Evolutionary conservation across 2,888 invertebrate genomes (phyloP).

Genomic region (Chrysolina oricalcia): DNA sequence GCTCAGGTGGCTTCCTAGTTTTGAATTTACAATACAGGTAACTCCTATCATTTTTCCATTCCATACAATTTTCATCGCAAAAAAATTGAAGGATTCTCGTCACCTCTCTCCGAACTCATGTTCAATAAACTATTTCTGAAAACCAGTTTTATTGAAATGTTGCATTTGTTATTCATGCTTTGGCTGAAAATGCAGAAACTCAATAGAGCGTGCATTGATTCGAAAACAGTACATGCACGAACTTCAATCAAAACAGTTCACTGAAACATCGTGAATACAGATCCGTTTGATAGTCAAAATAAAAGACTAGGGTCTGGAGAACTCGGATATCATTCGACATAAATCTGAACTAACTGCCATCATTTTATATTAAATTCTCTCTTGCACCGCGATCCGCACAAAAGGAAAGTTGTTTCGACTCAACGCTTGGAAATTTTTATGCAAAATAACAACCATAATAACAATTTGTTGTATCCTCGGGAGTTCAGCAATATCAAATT

Average conservation of each 20-base stretch:
- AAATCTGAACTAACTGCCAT: conserved; percentile 34
- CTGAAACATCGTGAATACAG: conserved; percentile 29
- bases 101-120: too few relatives aligned
- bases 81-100: too few relatives aligned
- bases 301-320: conserved; percentile 1
- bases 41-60: too few relatives aligned
- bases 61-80: too few relatives aligned
- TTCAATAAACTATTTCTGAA: too few relatives aligned
- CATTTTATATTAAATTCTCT: conserved; percentile 32
- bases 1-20: too few relatives aligned
- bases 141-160: too few relatives aligned
- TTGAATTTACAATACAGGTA: too few relatives aligned
- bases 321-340: conserved; percentile 31
- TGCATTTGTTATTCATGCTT: neutral
- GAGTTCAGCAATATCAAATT: conserved; percentile 42
- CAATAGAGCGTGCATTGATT: neutral
- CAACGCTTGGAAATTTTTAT: conserved; percentile 39
- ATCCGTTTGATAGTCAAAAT: conserved; percentile 23
- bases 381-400: conserved; percentile 24
- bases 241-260: conserved; percentile 23
- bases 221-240: conserved; percentile 15
- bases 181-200: neutral
- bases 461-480: conserved; percentile 39
- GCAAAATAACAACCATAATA: conserved; percentile 44
- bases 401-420: conserved; percentile 36